phyloP scores from a whole-genome alignment of 2,888 invertebrate species.

The Amaurobius ferox region DNA sequence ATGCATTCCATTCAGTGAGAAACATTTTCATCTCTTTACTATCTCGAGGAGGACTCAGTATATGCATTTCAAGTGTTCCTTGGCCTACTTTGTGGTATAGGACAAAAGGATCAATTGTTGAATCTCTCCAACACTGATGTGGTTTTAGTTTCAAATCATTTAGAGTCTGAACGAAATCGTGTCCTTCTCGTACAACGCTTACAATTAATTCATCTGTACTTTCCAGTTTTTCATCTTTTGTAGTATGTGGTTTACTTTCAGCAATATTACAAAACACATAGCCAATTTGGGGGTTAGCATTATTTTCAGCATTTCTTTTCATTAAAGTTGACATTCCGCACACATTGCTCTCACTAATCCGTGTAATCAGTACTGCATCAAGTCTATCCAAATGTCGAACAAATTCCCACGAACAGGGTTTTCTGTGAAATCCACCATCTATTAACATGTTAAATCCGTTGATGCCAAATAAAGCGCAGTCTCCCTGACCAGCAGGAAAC shows the following conservation, averaged over 20 bases:
- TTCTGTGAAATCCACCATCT: slow-evolving; percentile 95
- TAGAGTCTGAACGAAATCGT: slow-evolving; percentile 89
- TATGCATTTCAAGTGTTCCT: slow-evolving; percentile 96
- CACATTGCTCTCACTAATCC: slow-evolving; percentile 93
- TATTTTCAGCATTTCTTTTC: slow-evolving; percentile 84
- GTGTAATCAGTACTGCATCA: slow-evolving; percentile 96
- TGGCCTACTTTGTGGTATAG: slow-evolving; percentile 94
- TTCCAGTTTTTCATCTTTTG: slow-evolving; percentile 87
- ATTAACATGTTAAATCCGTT: slow-evolving; percentile 97
- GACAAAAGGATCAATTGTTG: slow-evolving; percentile 89
- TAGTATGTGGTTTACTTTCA: slow-evolving; percentile 81
- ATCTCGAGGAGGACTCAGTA: slow-evolving; percentile 94
- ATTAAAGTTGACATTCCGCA: slow-evolving; percentile 93
- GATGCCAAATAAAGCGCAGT: slow-evolving; percentile 96
- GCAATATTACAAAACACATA: slow-evolving; percentile 96
- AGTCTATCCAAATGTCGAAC: slow-evolving; percentile 93
- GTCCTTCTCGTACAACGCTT: slow-evolving; percentile 90
- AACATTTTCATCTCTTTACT: slow-evolving; percentile 96
- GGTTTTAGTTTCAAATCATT: slow-evolving; percentile 89
- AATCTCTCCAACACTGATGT: slow-evolving; percentile 88
- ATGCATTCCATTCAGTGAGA: slow-evolving; percentile 90
- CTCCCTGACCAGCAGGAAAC: slow-evolving; percentile 96
- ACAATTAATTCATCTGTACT: slow-evolving; percentile 89
- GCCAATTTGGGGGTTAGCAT: slow-evolving; percentile 91
- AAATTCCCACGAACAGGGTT: slow-evolving; percentile 98